phyloP scores from a whole-genome alignment of 2,888 invertebrate genomes.

The Drosophila quasianomalipes region DNA sequence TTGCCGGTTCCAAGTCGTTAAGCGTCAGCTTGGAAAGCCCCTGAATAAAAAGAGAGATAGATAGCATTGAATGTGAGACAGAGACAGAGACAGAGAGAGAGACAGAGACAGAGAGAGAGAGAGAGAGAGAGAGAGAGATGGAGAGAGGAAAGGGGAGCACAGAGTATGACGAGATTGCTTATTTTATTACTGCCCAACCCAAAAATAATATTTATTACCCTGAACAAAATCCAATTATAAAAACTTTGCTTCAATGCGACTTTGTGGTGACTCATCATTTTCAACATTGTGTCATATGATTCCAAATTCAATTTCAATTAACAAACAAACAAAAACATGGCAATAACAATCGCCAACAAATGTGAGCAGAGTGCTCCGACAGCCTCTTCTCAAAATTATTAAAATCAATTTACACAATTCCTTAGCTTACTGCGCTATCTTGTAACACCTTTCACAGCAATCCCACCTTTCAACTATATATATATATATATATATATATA shows the following conservation, averaged over 20 bases:
- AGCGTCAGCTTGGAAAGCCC: conserved; percentile 92
- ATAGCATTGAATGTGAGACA: neutral
- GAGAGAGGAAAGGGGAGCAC: neutral
- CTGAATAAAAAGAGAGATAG: conserved; percentile 85
- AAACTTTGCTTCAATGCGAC: conserved; percentile 27
- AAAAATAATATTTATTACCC: conserved; percentile 18
- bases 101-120: conserved; percentile 1
- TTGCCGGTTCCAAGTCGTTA: conserved; percentile 90
- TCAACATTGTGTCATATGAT: conserved; percentile 32
- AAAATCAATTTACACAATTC: conserved; percentile 36
- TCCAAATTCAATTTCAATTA: conserved; percentile 52
- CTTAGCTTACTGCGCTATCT: conserved; percentile 30
- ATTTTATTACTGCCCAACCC: conserved; percentile 22
- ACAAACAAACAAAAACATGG: conserved; percentile 14
- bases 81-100: neutral
- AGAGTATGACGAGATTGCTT: neutral
- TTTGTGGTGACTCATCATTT: conserved; percentile 27
- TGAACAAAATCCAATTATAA: conserved; percentile 56
- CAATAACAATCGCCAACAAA: conserved; percentile 22
- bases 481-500: neutral
- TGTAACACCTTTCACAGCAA: conserved; percentile 35
- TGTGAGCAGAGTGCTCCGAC: conserved; percentile 18
- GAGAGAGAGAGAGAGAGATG: neutral
- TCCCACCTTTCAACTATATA: conserved; percentile 1
- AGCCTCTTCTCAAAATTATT: conserved; percentile 8